Conservation (phyloP, 2,888 invertebrate genomes). For the Hipparchia sbordonii region DNA sequence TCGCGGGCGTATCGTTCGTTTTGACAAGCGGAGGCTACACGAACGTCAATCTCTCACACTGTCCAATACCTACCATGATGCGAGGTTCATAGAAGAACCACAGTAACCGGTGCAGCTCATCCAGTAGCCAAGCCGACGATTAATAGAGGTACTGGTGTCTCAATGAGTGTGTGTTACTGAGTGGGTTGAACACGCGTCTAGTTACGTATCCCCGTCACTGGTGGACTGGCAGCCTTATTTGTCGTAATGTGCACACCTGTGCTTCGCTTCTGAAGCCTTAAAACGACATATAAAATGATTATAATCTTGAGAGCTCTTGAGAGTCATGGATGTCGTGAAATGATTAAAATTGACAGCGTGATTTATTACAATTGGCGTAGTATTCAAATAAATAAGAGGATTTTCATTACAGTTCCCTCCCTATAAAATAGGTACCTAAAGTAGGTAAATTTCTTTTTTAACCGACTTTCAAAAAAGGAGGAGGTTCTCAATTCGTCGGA, state of each 20-base stretch:
- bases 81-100: too few relatives aligned
- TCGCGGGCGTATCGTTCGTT: too few relatives aligned
- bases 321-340: conserved; percentile 13
- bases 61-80: too few relatives aligned
- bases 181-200: background rate
- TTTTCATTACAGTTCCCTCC: background rate
- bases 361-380: conserved; percentile 13
- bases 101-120: too few relatives aligned
- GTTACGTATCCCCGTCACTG: background rate
- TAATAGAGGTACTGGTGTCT: too few relatives aligned
- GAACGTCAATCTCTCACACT: too few relatives aligned
- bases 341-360: conserved; percentile 10
- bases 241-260: conserved; percentile 14
- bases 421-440: background rate
- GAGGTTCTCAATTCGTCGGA: too few relatives aligned
- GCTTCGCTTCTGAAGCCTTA: conserved; percentile 7
- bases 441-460: too few relatives aligned
- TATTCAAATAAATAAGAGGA: background rate
- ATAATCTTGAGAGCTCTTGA: conserved; percentile 9
- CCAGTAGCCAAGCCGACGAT: too few relatives aligned
- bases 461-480: too few relatives aligned
- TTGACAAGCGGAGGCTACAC: too few relatives aligned
- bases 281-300: conserved; percentile 15
- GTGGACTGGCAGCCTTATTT: background rate
- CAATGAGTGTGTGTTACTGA: too few relatives aligned